phyloP scores from a whole-genome alignment of 2,888 invertebrate species.

The Callyntrura sp. region DNA sequence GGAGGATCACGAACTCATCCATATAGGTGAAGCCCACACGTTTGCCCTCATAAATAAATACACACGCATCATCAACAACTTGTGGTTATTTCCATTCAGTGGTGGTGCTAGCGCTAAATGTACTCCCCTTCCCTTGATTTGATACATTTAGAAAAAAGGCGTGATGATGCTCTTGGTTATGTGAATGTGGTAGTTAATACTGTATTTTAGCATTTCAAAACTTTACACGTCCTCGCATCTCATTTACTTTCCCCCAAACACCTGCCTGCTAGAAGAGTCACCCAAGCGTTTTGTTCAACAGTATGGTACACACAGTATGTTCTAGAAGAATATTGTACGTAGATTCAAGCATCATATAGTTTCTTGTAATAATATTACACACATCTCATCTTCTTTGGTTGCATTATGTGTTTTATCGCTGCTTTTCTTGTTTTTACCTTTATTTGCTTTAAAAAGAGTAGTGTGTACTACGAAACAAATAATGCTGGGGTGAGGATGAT shows the following conservation, averaged over 20 bases:
- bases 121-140: slow-evolving; percentile 38
- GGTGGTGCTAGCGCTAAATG: slow-evolving; percentile 25
- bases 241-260: slow-evolving; percentile 33
- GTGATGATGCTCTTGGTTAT: slow-evolving; percentile 4
- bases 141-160: slow-evolving; percentile 59
- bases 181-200: background rate
- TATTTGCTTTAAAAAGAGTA: background rate
- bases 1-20: slow-evolving; percentile 64
- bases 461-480: background rate
- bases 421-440: background rate
- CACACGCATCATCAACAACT: slow-evolving; percentile 14
- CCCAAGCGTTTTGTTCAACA: background rate
- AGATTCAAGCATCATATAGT: too few species aligned
- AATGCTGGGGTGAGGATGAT: background rate
- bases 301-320: background rate
- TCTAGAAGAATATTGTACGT: background rate
- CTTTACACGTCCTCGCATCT: background rate
- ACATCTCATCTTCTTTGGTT: too few species aligned
- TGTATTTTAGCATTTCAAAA: slow-evolving; percentile 32
- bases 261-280: slow-evolving; percentile 14
- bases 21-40: slow-evolving; percentile 61
- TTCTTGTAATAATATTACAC: too few species aligned
- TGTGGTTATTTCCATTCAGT: slow-evolving; percentile 25
- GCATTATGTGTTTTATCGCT: too few species aligned
- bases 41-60: slow-evolving; percentile 66